Evolutionary conservation across 2,888 invertebrate genomes (phyloP).

Genomic region (Rhaphigaster nebulosa): DNA sequence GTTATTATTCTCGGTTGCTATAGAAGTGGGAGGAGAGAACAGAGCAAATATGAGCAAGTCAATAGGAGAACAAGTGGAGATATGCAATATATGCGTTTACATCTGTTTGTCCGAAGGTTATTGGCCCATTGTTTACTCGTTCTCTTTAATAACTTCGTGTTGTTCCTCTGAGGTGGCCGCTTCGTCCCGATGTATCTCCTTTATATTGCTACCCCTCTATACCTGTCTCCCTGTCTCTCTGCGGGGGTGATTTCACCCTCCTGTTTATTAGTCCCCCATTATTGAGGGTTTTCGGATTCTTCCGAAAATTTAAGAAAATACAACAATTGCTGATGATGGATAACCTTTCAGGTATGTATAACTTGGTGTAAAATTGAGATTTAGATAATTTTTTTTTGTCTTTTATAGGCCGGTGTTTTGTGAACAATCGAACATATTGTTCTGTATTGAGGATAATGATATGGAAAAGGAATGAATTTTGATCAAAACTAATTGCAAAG

Average conservation of each 20-base stretch:
- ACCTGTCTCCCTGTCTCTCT: neutral
- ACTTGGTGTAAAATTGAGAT: neutral
- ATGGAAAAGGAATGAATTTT: too few species aligned
- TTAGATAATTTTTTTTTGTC: too few species aligned
- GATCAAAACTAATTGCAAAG: too few species aligned
- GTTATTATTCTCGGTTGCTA: conserved; percentile 48
- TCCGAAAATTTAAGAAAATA: neutral
- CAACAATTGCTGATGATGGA: neutral
- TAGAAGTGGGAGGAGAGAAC: conserved; percentile 36
- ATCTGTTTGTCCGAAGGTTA: conserved; percentile 54
- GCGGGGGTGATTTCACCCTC: neutral
- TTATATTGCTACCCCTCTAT: conserved; percentile 17
- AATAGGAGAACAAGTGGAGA: conserved; percentile 46
- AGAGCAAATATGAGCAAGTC: neutral
- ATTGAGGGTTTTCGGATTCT: neutral
- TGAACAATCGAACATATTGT: too few species aligned
- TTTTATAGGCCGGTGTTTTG: too few species aligned
- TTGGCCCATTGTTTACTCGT: conserved; percentile 45
- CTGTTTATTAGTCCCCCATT: conserved; percentile 12
- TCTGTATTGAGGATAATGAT: too few species aligned
- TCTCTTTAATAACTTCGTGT: conserved; percentile 45
- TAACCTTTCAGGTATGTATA: too few species aligned
- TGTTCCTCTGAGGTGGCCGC: conserved; percentile 44
- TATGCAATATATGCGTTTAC: conserved; percentile 54
- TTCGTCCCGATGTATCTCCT: conserved; percentile 11